Percentiles rank a stretch among this genome's conserved stretches.
phyloP scores from a whole-genome alignment of 2,113 vertebrate species.

The Mesoclemmys tuberculata region DNA sequence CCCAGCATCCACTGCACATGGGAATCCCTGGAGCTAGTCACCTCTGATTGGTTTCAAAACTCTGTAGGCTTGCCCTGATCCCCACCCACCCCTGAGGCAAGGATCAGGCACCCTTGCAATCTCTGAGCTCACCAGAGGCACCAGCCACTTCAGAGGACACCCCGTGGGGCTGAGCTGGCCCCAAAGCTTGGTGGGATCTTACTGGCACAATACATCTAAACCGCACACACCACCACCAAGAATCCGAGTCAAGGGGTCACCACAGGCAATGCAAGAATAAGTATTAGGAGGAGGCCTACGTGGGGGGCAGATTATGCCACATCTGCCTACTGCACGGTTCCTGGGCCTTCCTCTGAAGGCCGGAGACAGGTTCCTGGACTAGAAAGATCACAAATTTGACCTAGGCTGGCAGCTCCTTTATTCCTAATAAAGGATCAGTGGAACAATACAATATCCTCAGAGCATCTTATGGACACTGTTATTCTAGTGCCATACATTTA shows the following conservation, averaged over 20 bases:
- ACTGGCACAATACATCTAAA: background rate
- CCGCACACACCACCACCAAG: background rate
- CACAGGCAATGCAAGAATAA: background rate
- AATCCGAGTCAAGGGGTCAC: background rate
- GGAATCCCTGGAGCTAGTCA: background rate
- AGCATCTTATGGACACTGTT: conserved; percentile 59
- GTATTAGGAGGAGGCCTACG: background rate
- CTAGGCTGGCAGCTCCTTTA: background rate
- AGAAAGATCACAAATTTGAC: no score
- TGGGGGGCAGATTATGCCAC: background rate
- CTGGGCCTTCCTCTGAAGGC: background rate
- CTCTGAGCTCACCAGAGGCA: background rate
- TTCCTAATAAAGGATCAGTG: background rate
- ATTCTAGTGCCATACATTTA: conserved; percentile 54
- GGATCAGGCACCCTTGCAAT: background rate
- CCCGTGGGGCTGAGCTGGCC: background rate
- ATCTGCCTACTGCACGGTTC: background rate
- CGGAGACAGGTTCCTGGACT: background rate
- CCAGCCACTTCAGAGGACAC: background rate
- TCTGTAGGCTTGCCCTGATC: background rate
- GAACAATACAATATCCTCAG: conserved; percentile 14
- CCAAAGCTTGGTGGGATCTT: background rate
- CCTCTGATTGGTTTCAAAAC: background rate
- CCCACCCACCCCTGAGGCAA: background rate
- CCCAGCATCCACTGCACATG: background rate